phyloP scores from a whole-genome alignment of 1,140 invertebrate species.

The Liolophura sinensis region DNA sequence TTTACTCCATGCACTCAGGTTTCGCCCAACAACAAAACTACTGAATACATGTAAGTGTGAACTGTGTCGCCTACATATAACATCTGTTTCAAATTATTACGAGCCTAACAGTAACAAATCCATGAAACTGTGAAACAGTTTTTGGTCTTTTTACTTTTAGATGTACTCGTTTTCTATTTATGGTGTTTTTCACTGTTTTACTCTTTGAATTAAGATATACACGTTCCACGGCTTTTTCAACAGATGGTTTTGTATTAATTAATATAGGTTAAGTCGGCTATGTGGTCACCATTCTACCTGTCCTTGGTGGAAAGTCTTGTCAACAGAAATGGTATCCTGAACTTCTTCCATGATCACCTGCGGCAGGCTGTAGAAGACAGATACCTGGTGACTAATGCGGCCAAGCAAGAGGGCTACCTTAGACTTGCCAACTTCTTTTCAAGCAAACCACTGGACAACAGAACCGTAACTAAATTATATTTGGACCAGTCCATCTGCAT shows the following conservation, averaged over 20 bases:
- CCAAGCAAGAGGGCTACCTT: slow-evolving; percentile 23
- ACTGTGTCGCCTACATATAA: too few relatives aligned
- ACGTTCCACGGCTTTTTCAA: too few relatives aligned
- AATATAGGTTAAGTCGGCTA: slow-evolving; percentile 25
- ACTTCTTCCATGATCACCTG: slow-evolving; percentile 44
- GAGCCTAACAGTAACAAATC: too few relatives aligned
- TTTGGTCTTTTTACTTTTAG: too few relatives aligned
- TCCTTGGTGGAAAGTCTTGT: slow-evolving; percentile 33
- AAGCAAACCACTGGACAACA: slow-evolving; percentile 18
- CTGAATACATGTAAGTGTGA: too few relatives aligned
- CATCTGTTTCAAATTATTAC: too few relatives aligned
- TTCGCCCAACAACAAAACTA: too few relatives aligned
- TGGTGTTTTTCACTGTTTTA: too few relatives aligned
- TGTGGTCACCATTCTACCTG: slow-evolving; percentile 44
- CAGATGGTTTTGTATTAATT: neutral
- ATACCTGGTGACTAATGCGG: slow-evolving; percentile 28
- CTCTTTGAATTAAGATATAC: too few relatives aligned
- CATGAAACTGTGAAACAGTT: too few relatives aligned
- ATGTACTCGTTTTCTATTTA: too few relatives aligned
- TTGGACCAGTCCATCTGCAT: neutral
- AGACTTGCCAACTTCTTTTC: slow-evolving; percentile 31
- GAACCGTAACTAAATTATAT: slow-evolving; percentile 20
- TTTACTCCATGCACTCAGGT: too few relatives aligned
- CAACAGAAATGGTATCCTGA: slow-evolving; percentile 38
- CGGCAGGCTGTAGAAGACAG: slow-evolving; percentile 38